Percentiles rank a stretch among this genome's conserved stretches.
phyloP scores from a whole-genome alignment of 2,113 vertebrate species.

The Cardinalis cardinalis region DNA sequence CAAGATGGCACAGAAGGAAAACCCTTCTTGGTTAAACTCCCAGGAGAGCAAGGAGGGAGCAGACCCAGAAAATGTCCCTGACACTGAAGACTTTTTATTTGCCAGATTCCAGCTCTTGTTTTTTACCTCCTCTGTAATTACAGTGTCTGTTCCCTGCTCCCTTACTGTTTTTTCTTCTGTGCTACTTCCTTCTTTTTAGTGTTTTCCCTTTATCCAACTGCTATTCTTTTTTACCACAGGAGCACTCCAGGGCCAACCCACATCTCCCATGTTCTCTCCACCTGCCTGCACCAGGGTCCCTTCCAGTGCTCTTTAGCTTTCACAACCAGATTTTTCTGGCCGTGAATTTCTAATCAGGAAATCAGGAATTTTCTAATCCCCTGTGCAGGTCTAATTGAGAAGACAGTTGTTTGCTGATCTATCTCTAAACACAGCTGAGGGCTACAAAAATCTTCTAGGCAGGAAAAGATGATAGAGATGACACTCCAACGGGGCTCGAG shows the following conservation, averaged over 20 bases:
- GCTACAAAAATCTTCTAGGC: neutral
- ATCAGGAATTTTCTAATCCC: neutral
- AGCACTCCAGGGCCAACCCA: neutral
- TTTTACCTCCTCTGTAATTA: neutral
- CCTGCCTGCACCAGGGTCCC: neutral
- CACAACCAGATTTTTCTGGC: neutral
- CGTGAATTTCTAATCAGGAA: neutral
- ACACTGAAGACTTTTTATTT: neutral
- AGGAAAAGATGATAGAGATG: neutral
- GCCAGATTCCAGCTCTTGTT: neutral
- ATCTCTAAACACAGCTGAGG: neutral
- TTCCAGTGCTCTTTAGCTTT: neutral
- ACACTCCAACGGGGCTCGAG: neutral
- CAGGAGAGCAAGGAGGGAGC: neutral
- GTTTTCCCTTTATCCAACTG: neutral
- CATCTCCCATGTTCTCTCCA: rapidly evolving
- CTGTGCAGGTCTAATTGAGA: neutral
- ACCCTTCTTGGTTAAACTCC: neutral
- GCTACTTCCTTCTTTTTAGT: neutral
- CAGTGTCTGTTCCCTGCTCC: neutral
- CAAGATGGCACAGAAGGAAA: neutral
- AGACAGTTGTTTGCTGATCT: neutral
- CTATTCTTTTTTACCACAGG: neutral
- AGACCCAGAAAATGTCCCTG: neutral
- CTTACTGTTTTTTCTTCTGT: neutral